Conservation (phyloP, 2,113 vertebrate species). For the Andinoacara biseriatus region DNA sequence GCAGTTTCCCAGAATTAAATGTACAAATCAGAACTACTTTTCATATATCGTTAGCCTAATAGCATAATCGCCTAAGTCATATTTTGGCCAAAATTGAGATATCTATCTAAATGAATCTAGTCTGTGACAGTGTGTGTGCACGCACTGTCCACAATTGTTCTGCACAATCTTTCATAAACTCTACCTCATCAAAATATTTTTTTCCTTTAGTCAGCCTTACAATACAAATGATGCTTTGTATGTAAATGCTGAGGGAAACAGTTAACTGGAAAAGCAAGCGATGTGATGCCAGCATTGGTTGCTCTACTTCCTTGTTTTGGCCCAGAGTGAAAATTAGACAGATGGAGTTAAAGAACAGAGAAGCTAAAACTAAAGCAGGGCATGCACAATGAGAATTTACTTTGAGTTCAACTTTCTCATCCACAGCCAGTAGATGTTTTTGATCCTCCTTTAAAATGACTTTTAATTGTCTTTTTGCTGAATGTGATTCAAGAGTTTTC, state of each 20-base stretch:
- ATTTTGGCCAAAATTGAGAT: no score
- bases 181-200: neutral
- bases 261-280: neutral
- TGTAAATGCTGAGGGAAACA: neutral
- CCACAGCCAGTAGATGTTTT: neutral
- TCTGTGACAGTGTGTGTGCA: no score
- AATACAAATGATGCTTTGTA: neutral
- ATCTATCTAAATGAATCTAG: no score
- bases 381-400: conserved; percentile 28
- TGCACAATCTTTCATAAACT: no score
- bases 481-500: neutral
- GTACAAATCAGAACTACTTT: neutral
- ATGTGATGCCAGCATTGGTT: neutral
- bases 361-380: conserved; percentile 37
- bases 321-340: conserved; percentile 27
- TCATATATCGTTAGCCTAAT: no score
- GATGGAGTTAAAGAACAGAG: conserved; percentile 27
- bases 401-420: neutral
- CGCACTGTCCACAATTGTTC: no score
- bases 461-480: neutral
- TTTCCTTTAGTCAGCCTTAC: neutral
- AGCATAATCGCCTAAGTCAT: no score
- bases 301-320: conserved; percentile 37
- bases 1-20: neutral
- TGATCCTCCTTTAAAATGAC: neutral